These are phyloP conservation scores for Columba janthina DNA, from an alignment of 2,113 vertebrate species.

Conservation along the genomic window DNA sequence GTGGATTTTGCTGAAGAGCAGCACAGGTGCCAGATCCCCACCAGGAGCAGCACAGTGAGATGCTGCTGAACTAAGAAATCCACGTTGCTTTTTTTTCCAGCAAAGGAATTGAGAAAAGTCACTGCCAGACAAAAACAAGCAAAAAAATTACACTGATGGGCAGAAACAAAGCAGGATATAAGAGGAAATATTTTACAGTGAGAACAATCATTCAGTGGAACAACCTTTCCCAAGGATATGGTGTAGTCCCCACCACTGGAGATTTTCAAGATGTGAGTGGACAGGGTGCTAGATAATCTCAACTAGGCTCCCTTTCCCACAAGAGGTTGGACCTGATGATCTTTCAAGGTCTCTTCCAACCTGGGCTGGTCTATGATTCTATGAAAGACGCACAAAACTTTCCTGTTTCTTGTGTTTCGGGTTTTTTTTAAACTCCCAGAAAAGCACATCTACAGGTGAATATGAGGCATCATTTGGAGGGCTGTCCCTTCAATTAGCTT, in stretches of 20 bases:
- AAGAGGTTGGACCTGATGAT: not conserved
- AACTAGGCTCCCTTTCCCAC: not conserved
- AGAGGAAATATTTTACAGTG: not conserved
- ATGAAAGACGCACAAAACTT: not conserved
- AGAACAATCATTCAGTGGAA: not conserved
- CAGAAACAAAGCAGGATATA: not conserved
- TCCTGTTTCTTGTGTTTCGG: not conserved
- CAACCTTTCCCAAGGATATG: not conserved
- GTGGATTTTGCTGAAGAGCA: not conserved
- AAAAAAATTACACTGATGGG: fast-evolving
- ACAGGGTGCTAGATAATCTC: not conserved
- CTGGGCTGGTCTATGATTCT: not conserved
- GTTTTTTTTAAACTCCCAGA: too few relatives aligned
- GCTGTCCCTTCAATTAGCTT: not conserved
- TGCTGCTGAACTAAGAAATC: not conserved
- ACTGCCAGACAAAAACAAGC: not conserved
- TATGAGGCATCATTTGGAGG: not conserved
- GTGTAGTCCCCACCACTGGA: not conserved
- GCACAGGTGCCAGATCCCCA: not conserved
- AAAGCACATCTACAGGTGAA: too few relatives aligned
- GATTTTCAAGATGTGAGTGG: not conserved
- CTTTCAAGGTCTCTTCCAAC: not conserved
- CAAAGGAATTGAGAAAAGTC: not conserved
- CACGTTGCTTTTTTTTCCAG: fast-evolving
- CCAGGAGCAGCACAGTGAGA: not conserved